Evolutionary conservation across 2,113 vertebrate genomes (phyloP).

Genomic region (Ptilonorhynchus violaceus): DNA sequence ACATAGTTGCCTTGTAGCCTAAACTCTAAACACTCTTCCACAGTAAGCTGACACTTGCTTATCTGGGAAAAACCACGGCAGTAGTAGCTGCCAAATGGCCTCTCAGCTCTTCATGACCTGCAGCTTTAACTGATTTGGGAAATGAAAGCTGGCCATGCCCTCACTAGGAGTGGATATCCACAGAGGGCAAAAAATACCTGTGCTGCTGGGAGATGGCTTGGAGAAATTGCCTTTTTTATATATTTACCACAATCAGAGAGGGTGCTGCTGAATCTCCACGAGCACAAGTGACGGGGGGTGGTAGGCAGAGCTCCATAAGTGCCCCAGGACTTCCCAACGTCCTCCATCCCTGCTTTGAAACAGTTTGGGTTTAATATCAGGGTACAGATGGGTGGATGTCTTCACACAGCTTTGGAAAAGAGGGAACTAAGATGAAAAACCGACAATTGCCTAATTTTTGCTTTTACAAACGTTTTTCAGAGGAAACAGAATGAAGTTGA

Average conservation of each 20-base stretch:
- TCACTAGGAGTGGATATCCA: neutral
- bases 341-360: neutral
- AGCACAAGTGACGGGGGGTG: neutral
- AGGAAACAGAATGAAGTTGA: neutral
- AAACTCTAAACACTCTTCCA: neutral
- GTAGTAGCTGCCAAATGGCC: neutral
- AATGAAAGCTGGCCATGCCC: neutral
- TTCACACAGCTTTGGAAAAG: neutral
- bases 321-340: neutral
- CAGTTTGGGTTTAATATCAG: neutral
- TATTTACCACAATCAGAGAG: neutral
- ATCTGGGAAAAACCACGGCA: neutral
- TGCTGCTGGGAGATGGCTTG: neutral
- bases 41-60: neutral
- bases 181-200: neutral
- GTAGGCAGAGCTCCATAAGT: rapidly evolving
- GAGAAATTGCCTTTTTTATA: neutral
- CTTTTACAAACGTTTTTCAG: neutral
- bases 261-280: neutral
- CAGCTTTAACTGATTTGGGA: neutral
- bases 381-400: rapidly evolving
- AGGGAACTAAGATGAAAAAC: neutral
- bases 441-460: neutral
- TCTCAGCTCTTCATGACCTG: neutral
- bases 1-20: neutral